Conservation (phyloP, 2,113 vertebrate species). For the Siphamia tubifer region DNA sequence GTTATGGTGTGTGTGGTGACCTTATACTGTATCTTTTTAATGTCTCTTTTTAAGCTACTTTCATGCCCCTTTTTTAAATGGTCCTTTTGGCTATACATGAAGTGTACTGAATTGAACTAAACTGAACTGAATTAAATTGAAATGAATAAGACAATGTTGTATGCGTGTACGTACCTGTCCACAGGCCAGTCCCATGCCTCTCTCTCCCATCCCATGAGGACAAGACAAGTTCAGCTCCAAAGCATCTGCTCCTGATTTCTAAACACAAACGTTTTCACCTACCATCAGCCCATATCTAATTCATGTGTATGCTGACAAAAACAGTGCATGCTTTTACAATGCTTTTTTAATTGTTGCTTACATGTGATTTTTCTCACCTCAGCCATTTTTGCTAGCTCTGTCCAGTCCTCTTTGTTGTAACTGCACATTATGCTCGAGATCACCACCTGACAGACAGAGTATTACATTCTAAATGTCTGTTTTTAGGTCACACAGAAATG, state of each 20-base stretch:
- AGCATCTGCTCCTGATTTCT: conserved; percentile 92
- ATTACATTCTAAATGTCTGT: neutral
- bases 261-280: conserved; percentile 5
- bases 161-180: conserved; percentile 84
- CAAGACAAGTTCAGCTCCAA: conserved; percentile 96
- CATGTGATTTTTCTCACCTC: conserved; percentile 75
- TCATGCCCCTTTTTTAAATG: no score
- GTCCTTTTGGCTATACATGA: no score
- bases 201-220: conserved; percentile 96
- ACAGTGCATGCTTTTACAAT: neutral
- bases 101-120: no score
- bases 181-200: conserved; percentile 97
- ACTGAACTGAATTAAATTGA: no score
- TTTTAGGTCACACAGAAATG: no score
- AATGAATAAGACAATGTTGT: no score
- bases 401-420: conserved; percentile 90
- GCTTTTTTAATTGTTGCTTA: neutral
- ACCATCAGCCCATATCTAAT: neutral
- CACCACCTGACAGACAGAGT: conserved; percentile 77
- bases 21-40: no score
- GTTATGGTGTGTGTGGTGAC: no score
- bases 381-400: conserved; percentile 86
- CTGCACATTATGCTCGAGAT: conserved; percentile 93
- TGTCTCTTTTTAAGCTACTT: no score
- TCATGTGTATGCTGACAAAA: neutral